Percentiles rank a stretch among this genome's conserved stretches.
Conservation (phyloP, 1,140 invertebrate genomes). For the Nymphalis io region DNA sequence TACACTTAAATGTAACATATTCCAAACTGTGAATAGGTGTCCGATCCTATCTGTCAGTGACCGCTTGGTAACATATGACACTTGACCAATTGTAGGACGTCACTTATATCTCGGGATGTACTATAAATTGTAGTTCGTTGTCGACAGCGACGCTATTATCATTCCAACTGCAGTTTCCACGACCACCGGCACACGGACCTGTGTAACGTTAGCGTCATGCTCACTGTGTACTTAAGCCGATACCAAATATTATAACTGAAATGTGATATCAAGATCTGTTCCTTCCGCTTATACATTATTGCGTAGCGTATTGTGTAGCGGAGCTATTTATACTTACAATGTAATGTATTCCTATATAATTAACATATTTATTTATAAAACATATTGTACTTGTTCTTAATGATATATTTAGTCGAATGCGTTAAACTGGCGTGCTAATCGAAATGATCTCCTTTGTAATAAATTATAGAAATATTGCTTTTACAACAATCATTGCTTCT, state of each 20-base stretch:
- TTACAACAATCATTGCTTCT: conserved; percentile 9
- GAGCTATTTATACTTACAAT: neutral
- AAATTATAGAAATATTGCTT: neutral
- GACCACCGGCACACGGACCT: conserved; percentile 44
- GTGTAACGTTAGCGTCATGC: conserved; percentile 30
- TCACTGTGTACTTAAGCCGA: conserved; percentile 28
- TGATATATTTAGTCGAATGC: conserved; percentile 4
- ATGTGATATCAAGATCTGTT: conserved; percentile 33
- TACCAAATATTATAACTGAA: conserved; percentile 17
- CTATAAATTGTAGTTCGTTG: no score
- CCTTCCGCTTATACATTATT: conserved; percentile 16
- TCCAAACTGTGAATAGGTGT: no score
- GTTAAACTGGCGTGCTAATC: neutral
- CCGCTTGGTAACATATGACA: no score
- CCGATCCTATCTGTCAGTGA: no score
- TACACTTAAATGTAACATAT: no score
- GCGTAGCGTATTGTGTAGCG: conserved; percentile 11
- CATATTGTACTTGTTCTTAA: conserved; percentile 12
- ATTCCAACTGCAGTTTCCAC: neutral
- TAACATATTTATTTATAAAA: conserved; percentile 4
- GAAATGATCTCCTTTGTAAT: conserved; percentile 19
- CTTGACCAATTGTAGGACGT: no score
- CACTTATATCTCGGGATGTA: no score
- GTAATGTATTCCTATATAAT: neutral
- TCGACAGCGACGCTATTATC: no score